Percentiles rank a stretch among this genome's conserved stretches.
Evolutionary conservation across 2,888 invertebrate genomes (phyloP).

Genomic region (Podotricha telesiphe): DNA sequence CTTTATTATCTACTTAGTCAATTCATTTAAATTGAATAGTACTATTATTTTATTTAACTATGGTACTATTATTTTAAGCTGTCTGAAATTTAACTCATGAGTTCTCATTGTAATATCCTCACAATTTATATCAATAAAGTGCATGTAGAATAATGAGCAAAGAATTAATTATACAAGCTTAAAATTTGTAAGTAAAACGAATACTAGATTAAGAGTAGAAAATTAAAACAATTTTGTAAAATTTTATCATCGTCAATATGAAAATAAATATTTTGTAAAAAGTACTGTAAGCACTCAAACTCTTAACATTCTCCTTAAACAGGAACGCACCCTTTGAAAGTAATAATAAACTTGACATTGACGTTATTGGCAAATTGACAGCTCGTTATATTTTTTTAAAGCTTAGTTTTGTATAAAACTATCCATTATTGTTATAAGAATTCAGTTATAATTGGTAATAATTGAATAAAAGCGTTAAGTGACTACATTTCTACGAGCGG

Average conservation of each 20-base stretch:
- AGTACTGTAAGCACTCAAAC: background rate
- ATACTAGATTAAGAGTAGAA: too few species aligned
- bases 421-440: constrained; percentile 15
- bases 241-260: too few species aligned
- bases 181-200: too few species aligned
- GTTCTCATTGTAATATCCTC: too few species aligned
- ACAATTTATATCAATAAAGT: too few species aligned
- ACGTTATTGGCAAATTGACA: constrained; percentile 51
- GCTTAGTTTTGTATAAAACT: constrained; percentile 14
- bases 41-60: too few species aligned
- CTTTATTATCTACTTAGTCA: background rate
- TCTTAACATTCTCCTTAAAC: constrained; percentile 25
- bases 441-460: constrained; percentile 9
- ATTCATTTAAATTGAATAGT: background rate
- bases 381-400: constrained; percentile 46
- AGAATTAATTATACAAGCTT: too few species aligned
- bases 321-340: constrained; percentile 23
- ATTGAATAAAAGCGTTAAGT: background rate
- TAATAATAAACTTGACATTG: constrained; percentile 37
- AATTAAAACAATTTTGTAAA: too few species aligned
- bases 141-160: too few species aligned
- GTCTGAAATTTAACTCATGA: too few species aligned
- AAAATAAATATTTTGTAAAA: too few species aligned
- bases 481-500: background rate
- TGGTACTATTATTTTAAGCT: background rate